Base-by-base conservation (phyloP, 2,888 invertebrate genomes). In the Oxytorus armatus region DNA sequence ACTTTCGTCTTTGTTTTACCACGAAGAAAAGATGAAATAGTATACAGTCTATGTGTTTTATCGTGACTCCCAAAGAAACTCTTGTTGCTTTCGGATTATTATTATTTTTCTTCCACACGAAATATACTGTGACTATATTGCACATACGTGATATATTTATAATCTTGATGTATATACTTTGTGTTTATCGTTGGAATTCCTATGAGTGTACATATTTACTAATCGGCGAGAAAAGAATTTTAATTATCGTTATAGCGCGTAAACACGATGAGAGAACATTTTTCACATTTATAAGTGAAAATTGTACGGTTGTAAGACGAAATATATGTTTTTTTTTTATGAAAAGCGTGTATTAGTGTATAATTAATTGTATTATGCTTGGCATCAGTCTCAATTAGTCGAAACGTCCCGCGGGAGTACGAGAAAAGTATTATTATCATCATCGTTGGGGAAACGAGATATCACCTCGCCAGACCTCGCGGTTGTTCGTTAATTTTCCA, bases 331-430 rank as follows among this genome's bases (percentile, higher is more conserved):
- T 11, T 25, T 74, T 55, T 65, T 76, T 36, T 23, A 5, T 23
- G 33, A 44, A 70, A 18, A 29, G 55, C 23, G 36, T 57, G 49
- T 72, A 70, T 79, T 57, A 72, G 70, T 23, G 23, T 36, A 70
- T 59, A 79, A 75, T 61, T 66, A 75, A 76, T 79, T 59, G 65
- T 44, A 80, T 82, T 80, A 80, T 68, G 77, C 59, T 82, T 49
- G 49, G 61, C 77, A 82, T 83, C 83, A 80, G 72, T 80, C 79
- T 74, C 76, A 82, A 83, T 83, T 83, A 82, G 78, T 53, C 39
- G 59, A 72, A 78, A 76, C 55, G 68, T 76, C 72, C 66, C 66
- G 18, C 18, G 39, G 47, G 66, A 57, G 14, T 61, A 76, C 53
- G 72, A 65, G 42, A 57, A 75, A 57, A 76, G 76, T 80, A 76